Conservation (phyloP, 2,797 vertebrate species). For the Chaenodraco wilsoni region DNA sequence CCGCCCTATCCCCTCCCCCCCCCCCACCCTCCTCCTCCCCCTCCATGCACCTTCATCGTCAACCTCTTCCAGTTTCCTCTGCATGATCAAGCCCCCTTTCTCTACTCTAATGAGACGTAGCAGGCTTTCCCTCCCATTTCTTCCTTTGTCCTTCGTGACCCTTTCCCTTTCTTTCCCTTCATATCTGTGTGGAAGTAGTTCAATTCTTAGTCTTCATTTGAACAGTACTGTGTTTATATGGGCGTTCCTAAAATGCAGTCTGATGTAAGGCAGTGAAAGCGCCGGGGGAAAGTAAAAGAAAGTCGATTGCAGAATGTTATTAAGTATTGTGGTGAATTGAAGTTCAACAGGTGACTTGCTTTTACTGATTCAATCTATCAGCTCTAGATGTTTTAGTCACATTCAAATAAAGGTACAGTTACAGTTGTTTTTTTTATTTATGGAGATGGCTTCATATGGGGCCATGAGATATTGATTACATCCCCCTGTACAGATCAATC, state of each 20-base stretch:
- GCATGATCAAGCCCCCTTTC: constrained; percentile 35
- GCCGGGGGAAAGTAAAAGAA: not conserved
- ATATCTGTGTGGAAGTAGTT: not conserved
- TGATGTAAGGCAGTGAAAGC: not conserved
- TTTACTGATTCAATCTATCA: not conserved
- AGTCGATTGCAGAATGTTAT: not conserved
- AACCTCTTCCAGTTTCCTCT: constrained; percentile 39
- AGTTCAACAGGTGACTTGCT: not conserved
- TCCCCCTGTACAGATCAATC: not conserved
- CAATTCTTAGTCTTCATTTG: not conserved
- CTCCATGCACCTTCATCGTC: constrained; percentile 28
- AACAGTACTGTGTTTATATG: not conserved
- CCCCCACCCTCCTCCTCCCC: constrained; percentile 12
- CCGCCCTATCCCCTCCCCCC: constrained; percentile 18
- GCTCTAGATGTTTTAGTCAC: not conserved
- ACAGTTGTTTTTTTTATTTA: no score
- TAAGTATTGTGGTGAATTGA: no score
- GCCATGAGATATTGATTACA: not conserved
- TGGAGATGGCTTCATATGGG: no score
- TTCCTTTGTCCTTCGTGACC: constrained; percentile 63
- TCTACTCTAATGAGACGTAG: constrained; percentile 61
- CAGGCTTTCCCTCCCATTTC: constrained; percentile 34
- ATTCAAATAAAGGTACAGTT: no score
- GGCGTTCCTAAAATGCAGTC: not conserved
- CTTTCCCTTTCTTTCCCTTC: constrained; percentile 28